Evolutionary conservation across 2,113 vertebrate genomes (phyloP), one percentile per base, ranked within the genome.

Genomic region (Solea senegalensis): DNA sequence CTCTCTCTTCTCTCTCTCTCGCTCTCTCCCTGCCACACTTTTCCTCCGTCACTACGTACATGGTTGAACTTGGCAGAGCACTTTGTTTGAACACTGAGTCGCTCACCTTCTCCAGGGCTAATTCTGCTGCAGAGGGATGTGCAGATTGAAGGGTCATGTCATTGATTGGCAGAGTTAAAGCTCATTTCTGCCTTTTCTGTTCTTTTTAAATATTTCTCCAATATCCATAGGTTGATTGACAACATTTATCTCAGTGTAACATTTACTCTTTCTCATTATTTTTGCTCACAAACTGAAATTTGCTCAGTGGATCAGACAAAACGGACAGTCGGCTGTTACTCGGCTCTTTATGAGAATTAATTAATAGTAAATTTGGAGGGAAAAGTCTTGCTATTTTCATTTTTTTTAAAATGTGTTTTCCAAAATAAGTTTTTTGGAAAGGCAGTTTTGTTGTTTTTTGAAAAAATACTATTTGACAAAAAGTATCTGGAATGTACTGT

Each of bases 81-180:
- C 82, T 93, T 92, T 90, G 88, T 92, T 92, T 92, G 86, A 93
- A 89, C 91, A 89, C 85, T 79, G 85, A 92, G 87, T 75, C 80
- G 81, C 88, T 90, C 70, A 85, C 77, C 83, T 89, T 87, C 71
- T 78, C 76, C 54, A 52, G 6, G 51, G 83, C 79, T 84, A 82
- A 76, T 60, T 12, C 76, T 53, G 69, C 81, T 84, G 72, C 76
- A 52, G 83, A 64, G 69, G n/a, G n/a, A n/a, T n/a, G n/a, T n/a
- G n/a, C n/a, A n/a, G n/a, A n/a, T n/a, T n/a, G n/a, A n/a, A n/a
- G n/a, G 65, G 67, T 77, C 11, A 41, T 44, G 50, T 21, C 48
- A 74, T 51, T 84, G 71, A 89, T 87, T 76, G 89, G 70, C 64
- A 87, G 78, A 79, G 74, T 72, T 69, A 58, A 83, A 74, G 78